Evolutionary conservation across 2,797 vertebrate species (phyloP), one percentile per base, ranked within the genome.

Genomic region (Adelosebastes latens): DNA sequence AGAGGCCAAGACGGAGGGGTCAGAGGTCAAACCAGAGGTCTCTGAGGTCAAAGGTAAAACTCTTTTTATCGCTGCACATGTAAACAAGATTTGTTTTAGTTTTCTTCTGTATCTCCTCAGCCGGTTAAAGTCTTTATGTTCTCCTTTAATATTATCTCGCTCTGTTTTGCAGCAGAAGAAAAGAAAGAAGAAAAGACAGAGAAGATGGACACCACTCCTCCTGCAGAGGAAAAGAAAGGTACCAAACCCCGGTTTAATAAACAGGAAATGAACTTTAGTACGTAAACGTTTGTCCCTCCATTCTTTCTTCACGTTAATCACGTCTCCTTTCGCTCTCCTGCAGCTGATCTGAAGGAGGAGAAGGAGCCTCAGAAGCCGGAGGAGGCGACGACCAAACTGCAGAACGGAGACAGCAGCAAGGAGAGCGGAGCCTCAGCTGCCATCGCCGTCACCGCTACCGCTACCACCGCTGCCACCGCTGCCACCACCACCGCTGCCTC

Each of bases 331-430:
- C 5, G 9, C 6, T 1, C 22, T 42, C 27, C 52, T 36, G 20
- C 72, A 42, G 8, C 77, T 91, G 95, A 95, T 1, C 70, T 84
- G 74, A 96, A 98, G 83, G 97, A 98, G 74, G 97, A 97, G 85
- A 98, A 96, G 71, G 94, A 95, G 9, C 67, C 79, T 0, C 93
- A 80, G 78, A 97, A 97, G 66, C 91, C 93, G 2, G 97, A 97
- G 0, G 97, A 97, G 68, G 92, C 95, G 2, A 92, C 95, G 2
- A 92, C 96, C 59, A 97, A 97, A 91, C 96, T 99, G 79, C 98
- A 97, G 94, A 99, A 99, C 2, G 98, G 98, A 58, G 98, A 99
- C 84, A 93, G 95, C 29, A 93, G 91, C 63, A 98, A 98, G 77
- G 97, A 98, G 12, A 65, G 76, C 16, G 74, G 31, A 1, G 67